A percentile compares a stretch with the other conserved stretches of the same genome.
Conservation (phyloP, 2,113 vertebrate genomes). For the Oncorhynchus mykiss region DNA sequence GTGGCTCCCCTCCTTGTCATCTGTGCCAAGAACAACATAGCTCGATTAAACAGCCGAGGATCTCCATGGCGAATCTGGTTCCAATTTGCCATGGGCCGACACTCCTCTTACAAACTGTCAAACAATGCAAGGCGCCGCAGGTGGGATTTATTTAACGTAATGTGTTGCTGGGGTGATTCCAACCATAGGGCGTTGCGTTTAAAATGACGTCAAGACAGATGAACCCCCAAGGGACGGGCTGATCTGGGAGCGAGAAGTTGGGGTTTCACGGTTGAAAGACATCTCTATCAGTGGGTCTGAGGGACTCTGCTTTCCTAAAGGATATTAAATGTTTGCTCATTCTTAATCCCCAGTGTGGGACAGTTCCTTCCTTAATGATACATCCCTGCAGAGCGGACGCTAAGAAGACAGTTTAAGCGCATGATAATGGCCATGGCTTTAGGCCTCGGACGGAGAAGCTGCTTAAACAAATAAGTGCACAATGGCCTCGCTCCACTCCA, state of each 20-base stretch:
- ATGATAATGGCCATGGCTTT: background rate
- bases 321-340: constrained; percentile 19
- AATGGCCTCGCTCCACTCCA: too few species aligned
- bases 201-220: background rate
- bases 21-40: constrained; percentile 17
- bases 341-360: too few species aligned
- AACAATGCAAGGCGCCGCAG: background rate
- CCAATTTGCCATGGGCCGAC: constrained; percentile 6
- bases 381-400: background rate
- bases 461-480: constrained; percentile 14
- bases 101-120: background rate
- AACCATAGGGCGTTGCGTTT: background rate
- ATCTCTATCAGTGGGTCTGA: too few species aligned
- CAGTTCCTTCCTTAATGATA: too few species aligned
- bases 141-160: background rate
- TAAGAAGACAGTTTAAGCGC: background rate
- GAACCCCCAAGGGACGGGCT: background rate
- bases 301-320: background rate
- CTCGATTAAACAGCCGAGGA: background rate
- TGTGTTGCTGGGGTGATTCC: background rate
- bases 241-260: background rate
- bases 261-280: too few species aligned
- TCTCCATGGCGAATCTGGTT: constrained; percentile 5
- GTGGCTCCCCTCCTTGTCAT: background rate
- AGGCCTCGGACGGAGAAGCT: constrained; percentile 7